Base-by-base conservation (phyloP, 2,113 vertebrate species). In the Peucedramus taeniatus region DNA sequence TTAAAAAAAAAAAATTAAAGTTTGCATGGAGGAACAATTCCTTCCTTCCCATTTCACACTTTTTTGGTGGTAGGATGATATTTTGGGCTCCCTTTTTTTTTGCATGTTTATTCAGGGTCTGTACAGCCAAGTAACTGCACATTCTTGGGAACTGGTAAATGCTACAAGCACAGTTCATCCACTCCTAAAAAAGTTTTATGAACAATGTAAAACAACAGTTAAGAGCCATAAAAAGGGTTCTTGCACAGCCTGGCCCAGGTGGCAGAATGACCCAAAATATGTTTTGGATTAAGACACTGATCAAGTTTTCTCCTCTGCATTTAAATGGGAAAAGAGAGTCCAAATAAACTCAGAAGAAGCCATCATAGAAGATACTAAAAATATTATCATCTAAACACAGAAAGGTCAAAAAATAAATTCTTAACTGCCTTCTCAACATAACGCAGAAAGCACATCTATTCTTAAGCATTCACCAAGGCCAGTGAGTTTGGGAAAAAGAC, bases 351-450 rank as follows among this genome's bases (percentile, higher is more conserved):
- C 56, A 83, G 85, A 83, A 93, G 78, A 82, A 94, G 49, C 51
- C 51, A 84, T 74, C 72, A 88, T 15, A 11, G 4, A 90, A 86
- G 75, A 54, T 16, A 37, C 95, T 90, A 96, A 96, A 96, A 95
- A 96, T 95, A 93, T 49, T 51, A 78, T 22, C 50, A 90, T 71
- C 72, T 81, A 88, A 94, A 92, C 70, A 89, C 60, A 83, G 80
- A 84, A 93, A 96, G 94, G 94, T 91, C 94, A 88, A 74, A 96
- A 96, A 93, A 97, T 81, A 96, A 95, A 93, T 59, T 88, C 94
- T 74, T 88, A 78, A 83, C 93, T 96, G 87, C 75, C 49, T 96
- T 86, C 86, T 57, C 59, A 82, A 89, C 42, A 89, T 50, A 93
- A 77, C 1, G 27, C 63, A 91, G 76, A 85, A 90, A 88, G 54